These are phyloP conservation scores for Notolepis coatsorum DNA, from an alignment of 2,797 vertebrate genomes.

Conservation along the genomic window DNA sequence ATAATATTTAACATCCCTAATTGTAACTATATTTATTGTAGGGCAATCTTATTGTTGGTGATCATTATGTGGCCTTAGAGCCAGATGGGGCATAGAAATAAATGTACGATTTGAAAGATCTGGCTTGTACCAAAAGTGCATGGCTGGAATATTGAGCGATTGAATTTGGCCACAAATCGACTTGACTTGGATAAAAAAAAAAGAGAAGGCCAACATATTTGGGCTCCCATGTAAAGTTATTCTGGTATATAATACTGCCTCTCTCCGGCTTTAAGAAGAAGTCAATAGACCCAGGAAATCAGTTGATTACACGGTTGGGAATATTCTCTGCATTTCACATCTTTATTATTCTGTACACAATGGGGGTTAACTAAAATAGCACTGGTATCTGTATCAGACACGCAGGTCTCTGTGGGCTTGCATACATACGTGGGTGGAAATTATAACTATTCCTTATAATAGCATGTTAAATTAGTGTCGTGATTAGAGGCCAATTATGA, in stretches of 20 bases:
- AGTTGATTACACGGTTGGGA: conserved; percentile 55
- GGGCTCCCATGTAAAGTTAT: conserved; percentile 57
- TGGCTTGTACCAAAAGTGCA: neutral
- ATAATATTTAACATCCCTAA: too few relatives aligned
- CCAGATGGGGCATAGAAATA: neutral
- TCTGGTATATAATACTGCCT: too few relatives aligned
- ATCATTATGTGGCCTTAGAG: conserved; percentile 19
- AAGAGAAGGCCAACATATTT: conserved; percentile 24
- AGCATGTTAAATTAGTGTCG: conserved; percentile 69
- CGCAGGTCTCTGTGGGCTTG: conserved; percentile 69
- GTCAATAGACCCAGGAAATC: conserved; percentile 62
- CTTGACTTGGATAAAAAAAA: conserved; percentile 12
- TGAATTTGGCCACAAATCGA: conserved; percentile 12
- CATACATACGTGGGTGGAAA: conserved; percentile 66
- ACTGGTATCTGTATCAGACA: conserved; percentile 68
- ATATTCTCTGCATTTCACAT: conserved; percentile 57
- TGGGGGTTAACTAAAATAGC: conserved; percentile 76
- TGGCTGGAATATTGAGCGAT: neutral
- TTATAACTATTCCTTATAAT: conserved; percentile 80
- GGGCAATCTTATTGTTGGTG: neutral
- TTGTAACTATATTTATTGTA: too few relatives aligned
- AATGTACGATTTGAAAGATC: neutral
- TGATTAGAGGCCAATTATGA: conserved; percentile 76
- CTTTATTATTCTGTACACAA: conserved; percentile 71
- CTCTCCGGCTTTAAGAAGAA: too few relatives aligned